Percentiles rank a stretch among this genome's conserved stretches.
Evolutionary conservation across 2,888 invertebrate genomes (phyloP).

Genomic region (Allygus modestus): DNA sequence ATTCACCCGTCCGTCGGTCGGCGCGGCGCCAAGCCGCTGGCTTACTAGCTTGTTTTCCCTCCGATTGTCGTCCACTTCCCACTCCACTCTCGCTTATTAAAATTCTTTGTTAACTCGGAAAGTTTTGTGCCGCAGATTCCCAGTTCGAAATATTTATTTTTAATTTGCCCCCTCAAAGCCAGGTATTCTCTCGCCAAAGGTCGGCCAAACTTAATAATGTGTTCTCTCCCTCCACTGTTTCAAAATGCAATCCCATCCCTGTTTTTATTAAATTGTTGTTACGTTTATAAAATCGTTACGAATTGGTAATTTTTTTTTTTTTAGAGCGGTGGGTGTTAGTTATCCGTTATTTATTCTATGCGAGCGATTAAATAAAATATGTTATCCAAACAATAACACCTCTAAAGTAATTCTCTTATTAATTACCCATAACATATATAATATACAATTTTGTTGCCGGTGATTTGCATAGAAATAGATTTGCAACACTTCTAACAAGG

Average conservation of each 20-base stretch:
- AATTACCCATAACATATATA: no score
- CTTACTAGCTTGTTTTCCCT: slow-evolving; percentile 10
- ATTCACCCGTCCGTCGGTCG: slow-evolving; percentile 7
- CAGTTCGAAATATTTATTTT: slow-evolving; percentile 30
- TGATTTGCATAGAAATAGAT: no score
- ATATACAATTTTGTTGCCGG: no score
- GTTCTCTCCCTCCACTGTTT: neutral
- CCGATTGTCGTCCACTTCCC: slow-evolving; percentile 17
- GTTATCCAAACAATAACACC: no score
- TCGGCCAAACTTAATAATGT: neutral
- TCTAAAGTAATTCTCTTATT: no score
- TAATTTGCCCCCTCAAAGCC: slow-evolving; percentile 8
- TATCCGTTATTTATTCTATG: no score
- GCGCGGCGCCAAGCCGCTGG: slow-evolving; percentile 17
- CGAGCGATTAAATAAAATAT: no score
- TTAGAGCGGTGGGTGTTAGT: no score
- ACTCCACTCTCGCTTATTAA: slow-evolving; percentile 36
- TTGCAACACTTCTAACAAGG: no score
- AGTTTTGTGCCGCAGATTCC: slow-evolving; percentile 11
- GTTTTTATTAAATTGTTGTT: no score
- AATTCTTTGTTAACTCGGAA: slow-evolving; percentile 37
- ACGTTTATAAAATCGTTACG: no score
- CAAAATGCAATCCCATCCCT: neutral
- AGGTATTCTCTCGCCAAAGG: slow-evolving; percentile 9
- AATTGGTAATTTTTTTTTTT: no score